Base-by-base conservation (phyloP, 1,140 invertebrate species). In the Nasonia vitripennis region DNA sequence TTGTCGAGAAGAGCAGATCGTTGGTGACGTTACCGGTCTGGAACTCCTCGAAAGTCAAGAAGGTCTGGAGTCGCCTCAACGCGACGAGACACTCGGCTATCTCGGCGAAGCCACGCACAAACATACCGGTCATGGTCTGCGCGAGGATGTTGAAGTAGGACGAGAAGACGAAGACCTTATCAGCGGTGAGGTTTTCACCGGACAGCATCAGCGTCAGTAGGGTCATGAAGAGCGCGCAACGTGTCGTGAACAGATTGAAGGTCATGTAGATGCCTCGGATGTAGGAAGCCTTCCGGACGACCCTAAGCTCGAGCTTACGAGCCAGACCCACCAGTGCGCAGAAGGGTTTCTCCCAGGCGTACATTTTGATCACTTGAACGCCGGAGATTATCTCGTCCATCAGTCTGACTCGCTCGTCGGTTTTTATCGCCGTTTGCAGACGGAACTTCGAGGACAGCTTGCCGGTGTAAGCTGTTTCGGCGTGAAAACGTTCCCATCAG, bases 311-410 rank as follows among this genome's bases (percentile, higher is more conserved):
- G 34, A 94, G 90, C 87, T 94, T 95, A 83, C 96, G 91, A 0
- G 95, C 95, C 0, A 93, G 79, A n/a, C 94, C 91, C 1, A 96
- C 93, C 3, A 96, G 87, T 23, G 94, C 93, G 34, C 94, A 94
- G 87, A 97, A 97, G 0, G 96, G 95, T 88, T 95, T 95, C 88
- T 97, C 96, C 96, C 96, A 97, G 0, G 96, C 95, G 88, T 96
- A 97, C 96, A 97, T 96, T 91, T 97, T 98, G 83, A 98, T 96
- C 1, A 98, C 96, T 88, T 95, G 95, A 0, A 95, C 94, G 0
- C 95, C 95, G 0, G 94, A 94, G 31, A 97, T 95, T 27, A 97
- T 96, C 92, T 97, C 97, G 88, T 96, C 96, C 96, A 97, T 97
- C 20, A 97, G 89, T 10, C 96, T 92, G 2, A 97, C 95, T 74